These are phyloP conservation scores for Ostrea edulis DNA, from an alignment of 1,140 invertebrate genomes.

Conservation along the genomic window DNA sequence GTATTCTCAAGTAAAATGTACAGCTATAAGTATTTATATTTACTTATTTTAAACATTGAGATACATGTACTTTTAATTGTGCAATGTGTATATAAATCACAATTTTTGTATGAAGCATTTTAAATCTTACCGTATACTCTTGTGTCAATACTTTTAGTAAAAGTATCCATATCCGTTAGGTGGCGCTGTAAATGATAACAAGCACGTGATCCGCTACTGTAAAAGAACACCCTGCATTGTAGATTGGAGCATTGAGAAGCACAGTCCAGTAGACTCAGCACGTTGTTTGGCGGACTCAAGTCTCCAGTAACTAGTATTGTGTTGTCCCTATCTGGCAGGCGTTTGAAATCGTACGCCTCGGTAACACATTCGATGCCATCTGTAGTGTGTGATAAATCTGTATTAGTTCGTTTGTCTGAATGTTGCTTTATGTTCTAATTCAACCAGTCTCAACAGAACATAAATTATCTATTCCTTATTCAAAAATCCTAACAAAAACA, in stretches of 20 bases:
- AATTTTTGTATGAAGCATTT: too few species aligned
- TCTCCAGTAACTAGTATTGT: not conserved
- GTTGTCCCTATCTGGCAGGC: not conserved
- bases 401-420: too few species aligned
- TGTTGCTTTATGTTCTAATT: too few species aligned
- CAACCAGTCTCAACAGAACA: too few species aligned
- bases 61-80: too few species aligned
- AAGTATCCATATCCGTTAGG: not conserved
- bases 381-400: not conserved
- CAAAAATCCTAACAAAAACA: too few species aligned
- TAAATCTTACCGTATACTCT: not conserved
- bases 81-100: too few species aligned
- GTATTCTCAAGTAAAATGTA: too few species aligned
- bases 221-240: not conserved
- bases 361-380: not conserved
- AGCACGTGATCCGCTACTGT: not conserved
- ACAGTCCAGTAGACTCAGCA: not conserved
- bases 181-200: constrained; percentile 7
- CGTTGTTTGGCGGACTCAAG: not conserved
- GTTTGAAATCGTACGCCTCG: not conserved
- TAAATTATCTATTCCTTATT: too few species aligned
- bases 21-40: too few species aligned
- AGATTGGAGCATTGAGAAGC: not conserved
- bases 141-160: not conserved
- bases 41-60: too few species aligned